Evolutionary conservation across 2,888 invertebrate genomes (phyloP), one percentile per base, ranked within the genome.

Genomic region (Cephus spinipes): DNA sequence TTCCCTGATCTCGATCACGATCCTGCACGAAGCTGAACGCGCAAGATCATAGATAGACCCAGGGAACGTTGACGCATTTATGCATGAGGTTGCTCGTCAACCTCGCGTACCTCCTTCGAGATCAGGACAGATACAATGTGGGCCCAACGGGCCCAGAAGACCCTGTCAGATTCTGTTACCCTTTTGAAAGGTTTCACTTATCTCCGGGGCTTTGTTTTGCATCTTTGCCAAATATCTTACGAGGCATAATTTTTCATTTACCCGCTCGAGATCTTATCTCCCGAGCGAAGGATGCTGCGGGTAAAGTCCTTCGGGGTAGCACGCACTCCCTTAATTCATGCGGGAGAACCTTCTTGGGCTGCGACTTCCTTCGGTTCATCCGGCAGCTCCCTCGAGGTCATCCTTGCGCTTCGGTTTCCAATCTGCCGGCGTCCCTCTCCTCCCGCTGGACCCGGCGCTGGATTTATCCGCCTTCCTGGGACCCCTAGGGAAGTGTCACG

Each of bases 191-290:
- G 79, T 83, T 83, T 81, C 81, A 85, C 79, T 86, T 86, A 86
- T 87, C 87, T 86, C 74, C 69, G 76, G 40, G 78, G 80, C 84
- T 80, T 87, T 87, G 85, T 85, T 85, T 84, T 71, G 82, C 81
- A 85, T 86, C 85, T 83, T 87, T 81, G 86, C 84, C 82, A 87
- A 87, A 88, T 86, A 80, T 82, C 78, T 79, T 79, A 77, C 80
- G 80, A 83, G 81, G 87, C 81, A 86, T 87, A 86, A 87, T 87
- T 86, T 87, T 85, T 85, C 87, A 85, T 87, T 87, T 85, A 82
- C 84, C 83, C 80, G 81, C 79, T 76, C 79, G 79, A 84, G 87
- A 87, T 85, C 81, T 80, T 83, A 85, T 85, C 86, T 84, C 36
- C 73, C 74, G 71, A 77, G 83, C 81, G 23, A 71, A 71, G 71